Evolutionary conservation across 2,113 vertebrate genomes (phyloP).

Genomic region (Apodemus sylvaticus): DNA sequence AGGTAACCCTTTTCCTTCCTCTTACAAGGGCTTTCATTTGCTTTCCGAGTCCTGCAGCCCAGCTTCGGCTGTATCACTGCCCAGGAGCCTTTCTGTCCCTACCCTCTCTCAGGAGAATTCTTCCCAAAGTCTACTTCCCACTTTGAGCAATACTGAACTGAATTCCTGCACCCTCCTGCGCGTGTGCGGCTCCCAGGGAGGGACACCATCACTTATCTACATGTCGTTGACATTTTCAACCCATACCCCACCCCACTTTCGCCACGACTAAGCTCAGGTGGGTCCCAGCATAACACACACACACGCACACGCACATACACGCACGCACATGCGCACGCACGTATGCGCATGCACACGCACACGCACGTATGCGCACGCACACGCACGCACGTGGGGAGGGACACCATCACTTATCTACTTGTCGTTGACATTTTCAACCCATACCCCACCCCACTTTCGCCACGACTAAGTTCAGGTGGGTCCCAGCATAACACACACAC

Average conservation of each 20-base stretch:
- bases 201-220: not conserved
- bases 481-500: not conserved
- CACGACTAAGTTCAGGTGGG: not conserved
- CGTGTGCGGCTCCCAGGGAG: not conserved
- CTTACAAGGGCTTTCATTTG: not conserved
- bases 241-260: no score
- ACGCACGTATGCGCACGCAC: no score
- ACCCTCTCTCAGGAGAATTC: not conserved
- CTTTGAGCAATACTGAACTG: not conserved
- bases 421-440: not conserved
- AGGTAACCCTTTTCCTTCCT: not conserved
- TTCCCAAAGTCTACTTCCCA: not conserved
- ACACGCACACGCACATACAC: no score
- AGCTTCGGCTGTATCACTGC: not conserved
- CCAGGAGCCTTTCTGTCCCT: not conserved
- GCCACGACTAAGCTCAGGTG: not conserved
- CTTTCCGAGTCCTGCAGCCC: not conserved
- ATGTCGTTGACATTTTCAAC: not conserved
- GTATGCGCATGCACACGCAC: not conserved
- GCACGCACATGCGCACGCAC: not conserved
- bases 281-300: not conserved
- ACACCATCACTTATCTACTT: not conserved
- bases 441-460: no score
- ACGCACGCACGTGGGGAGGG: no score
- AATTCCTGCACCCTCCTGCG: not conserved